Conservation (phyloP, 2,888 invertebrate genomes). For the Acrobasis consociella region DNA sequence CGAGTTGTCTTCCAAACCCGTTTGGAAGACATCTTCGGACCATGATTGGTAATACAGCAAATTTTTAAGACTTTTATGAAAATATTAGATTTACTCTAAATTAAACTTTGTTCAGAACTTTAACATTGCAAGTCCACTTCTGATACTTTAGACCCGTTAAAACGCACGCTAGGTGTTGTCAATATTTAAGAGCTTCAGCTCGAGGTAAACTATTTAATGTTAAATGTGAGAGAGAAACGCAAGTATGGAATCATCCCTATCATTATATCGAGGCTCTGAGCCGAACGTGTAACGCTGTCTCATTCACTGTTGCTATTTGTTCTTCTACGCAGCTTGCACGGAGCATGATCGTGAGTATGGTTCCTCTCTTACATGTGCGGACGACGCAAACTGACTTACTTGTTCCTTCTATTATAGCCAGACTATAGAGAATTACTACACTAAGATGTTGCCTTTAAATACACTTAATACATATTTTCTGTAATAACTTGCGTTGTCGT, state of each 20-base stretch:
- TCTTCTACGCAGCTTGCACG: conserved; percentile 91
- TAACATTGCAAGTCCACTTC: conserved; percentile 23
- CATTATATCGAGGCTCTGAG: conserved; percentile 55
- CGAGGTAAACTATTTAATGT: conserved; percentile 36
- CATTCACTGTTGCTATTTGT: conserved; percentile 86
- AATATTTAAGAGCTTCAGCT: conserved; percentile 1
- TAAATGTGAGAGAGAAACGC: conserved; percentile 35
- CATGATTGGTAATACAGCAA: conserved; percentile 26
- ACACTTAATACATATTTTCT: conserved; percentile 25
- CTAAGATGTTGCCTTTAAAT: conserved; percentile 52
- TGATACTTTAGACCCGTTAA: conserved; percentile 4
- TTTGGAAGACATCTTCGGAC: conserved; percentile 29
- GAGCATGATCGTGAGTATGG: conserved; percentile 95
- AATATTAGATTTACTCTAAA: conserved; percentile 7
- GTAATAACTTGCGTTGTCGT: conserved; percentile 6
- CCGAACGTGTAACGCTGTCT: conserved; percentile 68
- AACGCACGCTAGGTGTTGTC: conserved; percentile 21
- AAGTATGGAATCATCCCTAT: conserved; percentile 45
- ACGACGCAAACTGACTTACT: conserved; percentile 37
- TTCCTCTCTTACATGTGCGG: conserved; percentile 50
- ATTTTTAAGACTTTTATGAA: background rate
- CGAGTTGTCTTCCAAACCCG: conserved; percentile 35
- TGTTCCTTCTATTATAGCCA: conserved; percentile 35
- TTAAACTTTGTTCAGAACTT: conserved; percentile 6
- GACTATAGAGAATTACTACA: conserved; percentile 35